phyloP scores from a whole-genome alignment of 2,113 vertebrate species.

The Xenotilapia flavipinnis region DNA sequence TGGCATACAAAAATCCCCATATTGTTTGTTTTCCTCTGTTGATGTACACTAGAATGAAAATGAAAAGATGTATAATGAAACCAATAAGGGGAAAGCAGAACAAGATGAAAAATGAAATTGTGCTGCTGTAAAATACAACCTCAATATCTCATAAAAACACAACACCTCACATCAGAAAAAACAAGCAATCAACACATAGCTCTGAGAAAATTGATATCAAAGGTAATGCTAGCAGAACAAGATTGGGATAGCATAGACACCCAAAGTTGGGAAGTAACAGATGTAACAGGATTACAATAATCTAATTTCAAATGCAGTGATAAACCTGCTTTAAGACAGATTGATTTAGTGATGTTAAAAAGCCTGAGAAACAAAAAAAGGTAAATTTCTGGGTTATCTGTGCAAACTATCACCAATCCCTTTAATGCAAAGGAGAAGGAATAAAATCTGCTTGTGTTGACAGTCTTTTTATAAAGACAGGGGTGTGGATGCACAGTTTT shows the following conservation, averaged over 20 bases:
- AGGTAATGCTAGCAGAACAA: background rate
- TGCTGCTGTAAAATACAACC: background rate
- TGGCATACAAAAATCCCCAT: background rate
- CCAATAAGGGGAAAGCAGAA: background rate
- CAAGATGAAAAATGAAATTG: background rate
- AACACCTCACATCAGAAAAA: background rate
- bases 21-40: background rate
- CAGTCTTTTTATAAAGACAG: background rate
- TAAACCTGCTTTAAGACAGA: background rate
- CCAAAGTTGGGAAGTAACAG: background rate
- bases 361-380: background rate
- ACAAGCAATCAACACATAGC: background rate
- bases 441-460: background rate
- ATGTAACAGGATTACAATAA: background rate
- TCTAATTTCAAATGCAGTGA: background rate
- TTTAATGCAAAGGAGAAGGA: background rate
- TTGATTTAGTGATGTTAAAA: background rate
- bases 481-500: too few species aligned
- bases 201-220: background rate
- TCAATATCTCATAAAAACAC: background rate
- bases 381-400: background rate
- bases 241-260: background rate
- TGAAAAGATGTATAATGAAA: background rate
- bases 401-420: background rate
- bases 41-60: background rate